Base-by-base conservation (phyloP, 2,888 invertebrate species). In the Callyntrura guangdongensis region DNA sequence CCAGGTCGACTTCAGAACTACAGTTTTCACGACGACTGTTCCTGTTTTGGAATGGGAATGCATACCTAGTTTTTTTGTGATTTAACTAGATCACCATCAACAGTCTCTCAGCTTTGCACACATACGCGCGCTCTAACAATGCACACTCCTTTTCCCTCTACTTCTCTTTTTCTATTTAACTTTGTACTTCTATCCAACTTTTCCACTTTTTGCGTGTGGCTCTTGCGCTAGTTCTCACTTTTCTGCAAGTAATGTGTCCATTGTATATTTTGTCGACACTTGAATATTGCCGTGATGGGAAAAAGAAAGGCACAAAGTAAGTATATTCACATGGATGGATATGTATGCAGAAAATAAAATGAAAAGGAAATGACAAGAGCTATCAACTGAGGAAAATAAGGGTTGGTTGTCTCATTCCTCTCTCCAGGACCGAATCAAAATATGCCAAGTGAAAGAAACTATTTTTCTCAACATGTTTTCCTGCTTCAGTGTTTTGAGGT, bases 261-360 rank as follows among this genome's bases (percentile, higher is more conserved):
- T 83, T 89, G 87, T 81, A 67, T 81, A 45, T 67, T 87, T 87
- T 87, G 72, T 61, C 88, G 82, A 89, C 83, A 89, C 83, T 89
- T 89, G 36, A 82, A 82, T 89, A 89, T 61, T 74, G 61, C 88
- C 22, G 59, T 67, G 82, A 22, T 64, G 79, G 79, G 9, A 20
- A 49, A 79, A 79, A 59, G 79, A 79, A 79, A 36, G 6, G 36
- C 36, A 36, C 36, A n/a, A n/a, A n/a, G 36, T 36, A 36, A 6
- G 36, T 69, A 36, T 67, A 67, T 67, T 67, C n/a, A 27, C 36
- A 36, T 6, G 2, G 27, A 9, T 14, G n/a, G 36, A 6, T 27
- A 69, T 17, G 2, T 69, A 69, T 6, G 69, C 6, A n/a, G 22
- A 69, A 45, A 72, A 72, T 6, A 36, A 72, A 45, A 14, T 20